Base-by-base conservation (phyloP, 2,888 invertebrate species). In the Nephrotoma appendiculata region DNA sequence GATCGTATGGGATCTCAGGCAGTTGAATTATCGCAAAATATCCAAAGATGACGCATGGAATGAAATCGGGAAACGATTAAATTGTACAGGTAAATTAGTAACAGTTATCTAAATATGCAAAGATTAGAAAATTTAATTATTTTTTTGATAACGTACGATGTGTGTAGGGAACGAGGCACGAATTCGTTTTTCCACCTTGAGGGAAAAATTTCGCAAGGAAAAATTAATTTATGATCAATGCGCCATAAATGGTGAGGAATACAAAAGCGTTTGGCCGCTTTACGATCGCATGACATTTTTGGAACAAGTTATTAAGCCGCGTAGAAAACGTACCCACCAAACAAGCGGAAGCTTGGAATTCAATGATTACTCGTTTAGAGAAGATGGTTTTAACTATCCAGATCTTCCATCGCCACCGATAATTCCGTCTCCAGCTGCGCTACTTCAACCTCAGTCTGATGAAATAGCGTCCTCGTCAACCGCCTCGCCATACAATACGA, bases 31-130 rank as follows among this genome's bases (percentile, higher is more conserved):
- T 45, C 42, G 85, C 11, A 85, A 85, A 44, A 85, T 31, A 44
- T 42, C 44, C 5, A 85, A 85, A 31, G 85, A 85, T 19, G 44
- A 44, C 44, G 44, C 85, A 85, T 85, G 85, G 85, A 44, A 42
- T 42, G 44, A 85, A 43, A 85, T 85, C 31, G 85, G 85, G 19
- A 85, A 85, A 85, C 31, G 43, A 85, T 12, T 85, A 44, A 85
- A 85, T 85, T 85, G 85, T 85, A 85, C 85, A 44, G 85, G 85
- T 85, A 85, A 83, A 7, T 43, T 83, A 52, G 52, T 52, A 52
- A 52, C 52, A 52, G 15, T 52, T 15, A 52, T 52, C 52, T 52
- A 71, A 31, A 6, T 4, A 5, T 71, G 31, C 4, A 31, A 6
- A 57, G 71, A 71, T 71, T 71, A 71, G 5, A 11, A 31, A 71